Percentiles rank a stretch among this genome's conserved stretches.
Conservation (phyloP, 1,140 invertebrate genomes). For the Bemisia tabaci region DNA sequence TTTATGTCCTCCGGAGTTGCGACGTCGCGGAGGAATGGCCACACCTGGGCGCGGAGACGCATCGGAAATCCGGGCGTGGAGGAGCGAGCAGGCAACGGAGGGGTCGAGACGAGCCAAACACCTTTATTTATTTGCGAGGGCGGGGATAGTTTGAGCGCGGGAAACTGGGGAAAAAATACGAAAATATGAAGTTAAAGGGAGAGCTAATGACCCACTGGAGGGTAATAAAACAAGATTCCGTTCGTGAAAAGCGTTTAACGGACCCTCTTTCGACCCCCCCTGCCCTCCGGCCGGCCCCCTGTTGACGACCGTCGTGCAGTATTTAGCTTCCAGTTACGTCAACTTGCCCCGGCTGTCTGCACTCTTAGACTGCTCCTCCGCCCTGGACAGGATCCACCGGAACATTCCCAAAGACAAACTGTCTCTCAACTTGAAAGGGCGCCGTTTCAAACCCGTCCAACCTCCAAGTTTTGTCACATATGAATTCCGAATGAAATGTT, state of each 20-base stretch:
- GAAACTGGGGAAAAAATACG: not conserved
- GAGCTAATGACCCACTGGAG: not conserved
- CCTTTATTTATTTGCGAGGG: not conserved
- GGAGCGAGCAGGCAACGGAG: too few relatives aligned
- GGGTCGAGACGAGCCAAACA: not conserved
- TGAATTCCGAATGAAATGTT: too few relatives aligned
- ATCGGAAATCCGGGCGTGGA: too few relatives aligned
- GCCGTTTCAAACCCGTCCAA: too few relatives aligned
- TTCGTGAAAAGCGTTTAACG: not conserved
- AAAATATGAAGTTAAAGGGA: not conserved
- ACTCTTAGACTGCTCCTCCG: not conserved
- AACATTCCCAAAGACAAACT: too few relatives aligned
- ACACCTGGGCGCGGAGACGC: too few relatives aligned
- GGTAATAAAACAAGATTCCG: not conserved
- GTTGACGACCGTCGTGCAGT: not conserved
- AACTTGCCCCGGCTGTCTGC: not conserved
- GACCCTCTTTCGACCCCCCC: not conserved
- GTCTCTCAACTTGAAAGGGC: too few relatives aligned
- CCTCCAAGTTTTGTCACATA: too few relatives aligned
- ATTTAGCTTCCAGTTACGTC: not conserved
- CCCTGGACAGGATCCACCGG: too few relatives aligned
- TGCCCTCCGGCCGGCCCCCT: too few relatives aligned
- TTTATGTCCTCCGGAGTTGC: not conserved
- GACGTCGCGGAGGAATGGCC: too few relatives aligned
- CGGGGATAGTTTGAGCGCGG: not conserved